A percentile compares a stretch with the other conserved stretches of the same genome.
These are phyloP conservation scores for Dermatophagoides farinae DNA, from an alignment of 1,140 invertebrate species.

Conservation along the genomic window DNA sequence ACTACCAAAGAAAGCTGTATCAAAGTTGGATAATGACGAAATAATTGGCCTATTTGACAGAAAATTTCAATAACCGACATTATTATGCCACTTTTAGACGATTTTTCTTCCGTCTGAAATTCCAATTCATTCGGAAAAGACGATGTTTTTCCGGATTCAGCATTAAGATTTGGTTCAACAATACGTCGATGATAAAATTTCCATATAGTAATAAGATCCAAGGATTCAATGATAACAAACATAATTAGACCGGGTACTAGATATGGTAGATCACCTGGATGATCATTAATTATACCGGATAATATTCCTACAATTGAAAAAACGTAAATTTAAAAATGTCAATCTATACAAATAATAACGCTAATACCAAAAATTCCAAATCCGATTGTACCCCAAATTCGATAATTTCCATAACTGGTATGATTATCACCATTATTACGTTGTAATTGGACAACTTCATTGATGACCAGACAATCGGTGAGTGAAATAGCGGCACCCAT, in stretches of 20 bases:
- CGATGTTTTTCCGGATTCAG: background rate
- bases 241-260: constrained; percentile 11
- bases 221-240: constrained; percentile 7
- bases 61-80: background rate
- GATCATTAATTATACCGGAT: constrained; percentile 6
- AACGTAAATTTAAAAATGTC: background rate
- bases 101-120: background rate
- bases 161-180: background rate
- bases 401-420: constrained; percentile 47
- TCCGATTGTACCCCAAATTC: constrained; percentile 37
- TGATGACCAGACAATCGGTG: constrained; percentile 12
- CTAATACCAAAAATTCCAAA: constrained; percentile 17
- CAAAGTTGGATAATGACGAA: constrained; percentile 4
- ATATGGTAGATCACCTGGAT: background rate
- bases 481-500: constrained; percentile 13
- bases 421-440: constrained; percentile 10
- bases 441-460: background rate
- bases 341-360: background rate
- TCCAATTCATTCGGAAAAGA: background rate
- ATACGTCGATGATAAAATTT: background rate
- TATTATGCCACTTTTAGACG: background rate
- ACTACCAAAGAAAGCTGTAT: constrained; percentile 36
- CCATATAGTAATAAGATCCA: constrained; percentile 2
- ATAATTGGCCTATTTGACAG: background rate
- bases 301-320: background rate